These are phyloP conservation scores for Platysternon megacephalum DNA, from an alignment of 2,113 vertebrate genomes.

Conservation along the genomic window DNA sequence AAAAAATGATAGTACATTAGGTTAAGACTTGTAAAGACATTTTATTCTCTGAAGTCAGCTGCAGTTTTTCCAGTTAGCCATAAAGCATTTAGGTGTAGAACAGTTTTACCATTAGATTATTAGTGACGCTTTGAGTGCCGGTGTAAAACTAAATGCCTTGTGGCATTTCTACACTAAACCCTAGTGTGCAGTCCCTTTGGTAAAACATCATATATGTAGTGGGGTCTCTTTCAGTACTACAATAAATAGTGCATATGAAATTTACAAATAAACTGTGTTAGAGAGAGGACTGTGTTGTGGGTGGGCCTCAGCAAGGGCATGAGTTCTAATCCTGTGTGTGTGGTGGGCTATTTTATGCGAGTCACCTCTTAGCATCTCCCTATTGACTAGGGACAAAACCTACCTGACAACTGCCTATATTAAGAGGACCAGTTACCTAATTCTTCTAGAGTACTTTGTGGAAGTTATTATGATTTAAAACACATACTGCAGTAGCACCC, in stretches of 20 bases:
- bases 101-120: background rate
- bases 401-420: background rate
- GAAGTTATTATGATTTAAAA: slow-evolving; percentile 15
- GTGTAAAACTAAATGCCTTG: background rate
- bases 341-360: background rate
- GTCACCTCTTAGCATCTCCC: background rate
- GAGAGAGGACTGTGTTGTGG: background rate
- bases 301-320: background rate
- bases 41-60: slow-evolving; percentile 1
- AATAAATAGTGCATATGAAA: background rate
- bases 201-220: background rate
- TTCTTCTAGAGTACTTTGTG: background rate
- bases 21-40: background rate
- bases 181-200: background rate
- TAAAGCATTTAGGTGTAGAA: background rate
- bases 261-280: background rate
- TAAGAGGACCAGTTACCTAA: background rate
- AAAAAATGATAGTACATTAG: background rate
- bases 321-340: background rate
- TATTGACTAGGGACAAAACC: background rate
- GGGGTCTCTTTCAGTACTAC: background rate
- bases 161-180: background rate
- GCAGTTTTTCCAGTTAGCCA: background rate
- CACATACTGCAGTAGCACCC: background rate
- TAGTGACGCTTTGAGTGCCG: background rate